Base-by-base conservation (phyloP, 2,888 invertebrate genomes). In the Drosophila nigricruria region DNA sequence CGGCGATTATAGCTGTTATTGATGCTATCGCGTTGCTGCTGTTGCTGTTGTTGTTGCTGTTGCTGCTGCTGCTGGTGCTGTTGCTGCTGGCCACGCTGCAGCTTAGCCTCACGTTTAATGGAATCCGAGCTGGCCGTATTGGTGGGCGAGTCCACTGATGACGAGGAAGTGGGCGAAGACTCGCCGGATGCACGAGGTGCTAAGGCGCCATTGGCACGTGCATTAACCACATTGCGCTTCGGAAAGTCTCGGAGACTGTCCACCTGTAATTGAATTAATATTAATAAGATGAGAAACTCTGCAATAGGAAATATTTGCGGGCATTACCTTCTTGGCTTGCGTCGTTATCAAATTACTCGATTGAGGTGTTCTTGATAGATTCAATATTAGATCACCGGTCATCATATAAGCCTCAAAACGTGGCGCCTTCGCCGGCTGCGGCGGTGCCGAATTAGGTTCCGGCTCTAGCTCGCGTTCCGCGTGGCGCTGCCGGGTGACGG, bases 371-470 rank as follows among this genome's bases (percentile, higher is more conserved):
- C 97, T 94, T 71, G 98, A 97, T 81, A 98, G 95, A 93, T 98
- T 98, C 85, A 98, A 95, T 92, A 98, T 98, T 91, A 98, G 95
- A 93, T 98, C 98, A 50, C 98, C 98, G 34, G 98, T 98, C 98
- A 98, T 98, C 96, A 98, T 97, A 94, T 97, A 98, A 65, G 98
- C 97, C 93, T 98, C 98, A 93, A 97, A 97, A 93, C 97, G 92
- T 54, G 91, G 91, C 63, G 93, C 92, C 77, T 93, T 93, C 30
- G 90, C 88, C 43, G 92, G 92, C 67, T 91, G 91, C 38, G 91
- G 93, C 57, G 91, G 92, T 62, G 92, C 92, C 62, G 92, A 91
- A 56, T 88, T 89, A 5, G 92, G 92, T 57, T 92, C 92, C 25
- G 85, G 80, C 30, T 91, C 89, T 8, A 52, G 67, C 32, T 83